These are phyloP conservation scores for Herpetotheres cachinnans DNA, from an alignment of 2,113 vertebrate species.

Conservation along the genomic window DNA sequence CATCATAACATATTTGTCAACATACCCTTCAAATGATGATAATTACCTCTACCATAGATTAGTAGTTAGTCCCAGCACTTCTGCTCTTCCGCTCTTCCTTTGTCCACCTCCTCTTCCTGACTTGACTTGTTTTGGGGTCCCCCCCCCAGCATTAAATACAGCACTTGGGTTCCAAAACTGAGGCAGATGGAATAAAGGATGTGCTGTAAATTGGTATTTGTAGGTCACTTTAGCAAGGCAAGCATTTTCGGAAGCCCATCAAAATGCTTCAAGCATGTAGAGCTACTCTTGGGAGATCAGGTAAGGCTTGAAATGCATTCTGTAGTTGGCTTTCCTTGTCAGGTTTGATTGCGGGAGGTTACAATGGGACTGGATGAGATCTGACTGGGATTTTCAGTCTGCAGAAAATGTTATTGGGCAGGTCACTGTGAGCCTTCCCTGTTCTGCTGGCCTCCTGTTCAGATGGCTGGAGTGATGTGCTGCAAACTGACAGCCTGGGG, in stretches of 20 bases:
- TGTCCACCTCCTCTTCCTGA: not conserved
- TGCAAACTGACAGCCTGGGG: conserved; percentile 39
- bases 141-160: not conserved
- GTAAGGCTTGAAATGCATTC: conserved; percentile 22
- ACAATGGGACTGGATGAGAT: not conserved
- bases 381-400: conserved; percentile 23
- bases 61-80: not conserved
- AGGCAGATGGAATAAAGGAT: not conserved
- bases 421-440: not conserved
- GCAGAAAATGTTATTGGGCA: not conserved
- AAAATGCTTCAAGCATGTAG: not conserved
- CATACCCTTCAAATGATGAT: not conserved
- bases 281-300: not conserved
- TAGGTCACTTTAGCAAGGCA: not conserved
- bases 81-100: not conserved
- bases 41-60: not conserved
- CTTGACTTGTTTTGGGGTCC: not conserved
- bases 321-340: conserved; percentile 68
- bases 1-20: not conserved
- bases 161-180: not conserved
- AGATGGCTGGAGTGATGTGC: conserved; percentile 35
- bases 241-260: not conserved
- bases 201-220: not conserved
- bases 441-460: not conserved
- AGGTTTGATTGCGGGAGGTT: conserved; percentile 31